phyloP scores from a whole-genome alignment of 2,888 invertebrate species.

The Palloptera scutellata region DNA sequence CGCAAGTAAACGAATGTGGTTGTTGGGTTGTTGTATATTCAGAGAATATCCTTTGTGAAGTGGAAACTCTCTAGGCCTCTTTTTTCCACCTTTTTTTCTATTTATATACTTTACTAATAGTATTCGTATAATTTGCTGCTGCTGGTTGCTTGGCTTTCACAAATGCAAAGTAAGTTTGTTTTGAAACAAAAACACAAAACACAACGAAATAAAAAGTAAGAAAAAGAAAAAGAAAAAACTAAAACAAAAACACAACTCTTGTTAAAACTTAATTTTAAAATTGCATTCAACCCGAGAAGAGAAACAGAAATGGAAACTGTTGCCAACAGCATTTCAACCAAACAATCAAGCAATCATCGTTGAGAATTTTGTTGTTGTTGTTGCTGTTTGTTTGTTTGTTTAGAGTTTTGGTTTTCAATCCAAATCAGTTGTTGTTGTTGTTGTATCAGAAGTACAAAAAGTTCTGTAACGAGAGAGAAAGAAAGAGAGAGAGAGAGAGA shows the following conservation, averaged over 20 bases:
- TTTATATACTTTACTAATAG: too few relatives aligned
- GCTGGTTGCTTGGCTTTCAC: too few relatives aligned
- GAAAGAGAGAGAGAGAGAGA: not conserved
- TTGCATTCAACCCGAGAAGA: slow-evolving; percentile 47
- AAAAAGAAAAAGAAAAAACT: slow-evolving; percentile 9
- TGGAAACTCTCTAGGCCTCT: too few relatives aligned
- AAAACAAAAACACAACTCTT: slow-evolving; percentile 43
- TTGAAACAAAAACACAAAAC: slow-evolving; percentile 25
- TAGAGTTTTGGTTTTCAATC: too few relatives aligned
- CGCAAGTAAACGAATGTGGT: too few relatives aligned
- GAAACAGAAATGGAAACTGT: slow-evolving; percentile 49
- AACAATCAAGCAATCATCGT: slow-evolving; percentile 38
- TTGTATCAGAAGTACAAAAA: slow-evolving; percentile 1
- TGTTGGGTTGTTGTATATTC: too few relatives aligned
- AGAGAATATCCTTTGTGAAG: too few relatives aligned
- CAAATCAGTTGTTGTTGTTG: slow-evolving; percentile 12
- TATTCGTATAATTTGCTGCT: too few relatives aligned
- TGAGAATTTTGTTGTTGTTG: not conserved
- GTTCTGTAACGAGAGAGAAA: slow-evolving; percentile 4
- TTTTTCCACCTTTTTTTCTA: too few relatives aligned
- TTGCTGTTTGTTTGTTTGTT: not conserved
- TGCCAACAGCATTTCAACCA: slow-evolving; percentile 44
- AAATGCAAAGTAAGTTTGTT: slow-evolving; percentile 23
- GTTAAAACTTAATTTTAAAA: slow-evolving; percentile 38
- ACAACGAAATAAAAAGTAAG: not conserved